phyloP scores from a whole-genome alignment of 2,797 vertebrate genomes.

The Mus spretus region DNA sequence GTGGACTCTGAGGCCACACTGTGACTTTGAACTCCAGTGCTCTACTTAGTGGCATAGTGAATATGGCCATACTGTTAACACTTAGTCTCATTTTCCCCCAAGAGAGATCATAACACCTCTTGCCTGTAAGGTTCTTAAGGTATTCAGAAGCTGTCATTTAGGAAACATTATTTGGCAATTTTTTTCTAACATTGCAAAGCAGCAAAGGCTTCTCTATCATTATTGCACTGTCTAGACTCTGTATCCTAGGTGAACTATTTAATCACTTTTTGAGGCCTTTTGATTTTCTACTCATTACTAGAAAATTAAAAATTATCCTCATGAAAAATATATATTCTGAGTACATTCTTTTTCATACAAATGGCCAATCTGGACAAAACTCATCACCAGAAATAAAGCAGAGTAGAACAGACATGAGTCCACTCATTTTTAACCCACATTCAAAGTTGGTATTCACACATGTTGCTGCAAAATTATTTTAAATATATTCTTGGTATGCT shows the following conservation, averaged over 20 bases:
- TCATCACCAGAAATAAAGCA: constrained; percentile 3
- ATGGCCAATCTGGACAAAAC: background rate
- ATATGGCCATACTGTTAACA: background rate
- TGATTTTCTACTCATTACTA: background rate
- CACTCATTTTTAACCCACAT: background rate
- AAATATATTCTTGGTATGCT: background rate
- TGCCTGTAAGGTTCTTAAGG: background rate
- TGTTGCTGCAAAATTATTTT: constrained; percentile 4
- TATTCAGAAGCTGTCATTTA: background rate
- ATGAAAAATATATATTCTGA: background rate
- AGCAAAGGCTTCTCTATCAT: background rate
- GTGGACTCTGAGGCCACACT: background rate
- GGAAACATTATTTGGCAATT: background rate
- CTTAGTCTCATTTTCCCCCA: background rate
- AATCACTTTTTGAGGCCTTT: background rate
- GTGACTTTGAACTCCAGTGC: background rate
- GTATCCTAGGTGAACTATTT: background rate
- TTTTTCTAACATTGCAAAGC: background rate
- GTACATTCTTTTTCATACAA: background rate
- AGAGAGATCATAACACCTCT: background rate
- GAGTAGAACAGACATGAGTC: background rate
- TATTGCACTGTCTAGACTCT: background rate
- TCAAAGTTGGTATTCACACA: background rate
- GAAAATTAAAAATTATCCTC: background rate
- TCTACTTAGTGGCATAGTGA: background rate